Evolutionary conservation across 1,140 invertebrate genomes (phyloP).

Genomic region (Linepithema humile): DNA sequence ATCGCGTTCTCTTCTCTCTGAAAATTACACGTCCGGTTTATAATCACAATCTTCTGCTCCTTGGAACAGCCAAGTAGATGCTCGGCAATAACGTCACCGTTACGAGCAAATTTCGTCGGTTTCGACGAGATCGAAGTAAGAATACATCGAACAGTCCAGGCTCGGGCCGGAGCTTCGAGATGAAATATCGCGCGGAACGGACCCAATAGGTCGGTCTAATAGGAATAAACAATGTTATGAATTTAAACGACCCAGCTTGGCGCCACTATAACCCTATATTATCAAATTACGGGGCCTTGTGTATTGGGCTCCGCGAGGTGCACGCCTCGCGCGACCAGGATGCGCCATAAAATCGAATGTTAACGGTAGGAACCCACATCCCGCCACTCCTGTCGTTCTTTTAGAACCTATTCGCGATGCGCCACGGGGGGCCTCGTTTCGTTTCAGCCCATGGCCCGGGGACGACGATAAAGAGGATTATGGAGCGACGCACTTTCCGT

Average conservation of each 20-base stretch:
- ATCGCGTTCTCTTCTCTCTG: not conserved
- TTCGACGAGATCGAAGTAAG: conserved; percentile 38
- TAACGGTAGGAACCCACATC: conserved; percentile 76
- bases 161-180: conserved; percentile 34
- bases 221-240: conserved; percentile 78
- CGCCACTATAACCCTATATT: conserved; percentile 78
- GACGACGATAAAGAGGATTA: conserved; percentile 66
- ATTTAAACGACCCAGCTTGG: conserved; percentile 76
- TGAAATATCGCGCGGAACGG: conserved; percentile 70
- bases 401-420: conserved; percentile 73
- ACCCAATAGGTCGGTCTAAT: conserved; percentile 74
- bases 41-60: not conserved
- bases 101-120: conserved; percentile 11
- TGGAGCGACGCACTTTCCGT: conserved; percentile 57
- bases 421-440: conserved; percentile 66
- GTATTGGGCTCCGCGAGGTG: conserved; percentile 65
- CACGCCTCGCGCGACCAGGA: conserved; percentile 68
- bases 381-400: conserved; percentile 63
- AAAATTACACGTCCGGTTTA: not conserved
- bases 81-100: not conserved
- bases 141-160: conserved; percentile 1
- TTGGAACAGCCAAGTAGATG: not conserved
- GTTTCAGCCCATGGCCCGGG: conserved; percentile 47
- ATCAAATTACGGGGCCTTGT: conserved; percentile 75
- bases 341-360: conserved; percentile 73